Percentiles rank a stretch among this genome's conserved stretches.
Evolutionary conservation across 1,140 invertebrate genomes (phyloP).

Genomic region (Drosophila sp.): DNA sequence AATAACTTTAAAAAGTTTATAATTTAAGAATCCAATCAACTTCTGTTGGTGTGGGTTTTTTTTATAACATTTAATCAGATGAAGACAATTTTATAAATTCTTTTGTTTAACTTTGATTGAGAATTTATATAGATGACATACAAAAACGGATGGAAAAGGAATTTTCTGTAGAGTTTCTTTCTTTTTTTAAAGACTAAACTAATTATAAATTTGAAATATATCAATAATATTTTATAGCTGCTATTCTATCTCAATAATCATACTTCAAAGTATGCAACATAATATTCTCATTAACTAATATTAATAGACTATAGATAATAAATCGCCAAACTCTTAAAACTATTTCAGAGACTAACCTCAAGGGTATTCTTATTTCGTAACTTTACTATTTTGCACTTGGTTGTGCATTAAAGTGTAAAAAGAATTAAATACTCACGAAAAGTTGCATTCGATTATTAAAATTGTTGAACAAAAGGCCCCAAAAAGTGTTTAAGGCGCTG

Average conservation of each 20-base stretch:
- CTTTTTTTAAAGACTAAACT: too few relatives aligned
- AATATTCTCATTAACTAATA: too few relatives aligned
- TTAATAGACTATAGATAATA: too few relatives aligned
- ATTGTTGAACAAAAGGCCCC: slow-evolving; percentile 59
- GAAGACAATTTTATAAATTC: background rate
- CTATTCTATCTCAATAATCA: too few relatives aligned
- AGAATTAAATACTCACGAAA: slow-evolving; percentile 45
- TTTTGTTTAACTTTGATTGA: too few relatives aligned
- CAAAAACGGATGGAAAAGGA: background rate
- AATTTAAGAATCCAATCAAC: slow-evolving; percentile 7
- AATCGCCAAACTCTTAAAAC: too few relatives aligned
- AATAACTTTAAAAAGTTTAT: background rate
- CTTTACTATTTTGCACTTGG: slow-evolving; percentile 4
- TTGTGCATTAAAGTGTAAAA: slow-evolving; percentile 34
- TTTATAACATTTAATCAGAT: slow-evolving; percentile 10
- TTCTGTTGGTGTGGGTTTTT: background rate
- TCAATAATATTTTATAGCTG: too few relatives aligned
- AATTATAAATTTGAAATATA: too few relatives aligned
- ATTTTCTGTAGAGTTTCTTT: background rate
- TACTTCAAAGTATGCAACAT: too few relatives aligned
- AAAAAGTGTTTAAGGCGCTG: slow-evolving; percentile 41
- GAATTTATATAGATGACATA: too few relatives aligned
- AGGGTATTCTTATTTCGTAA: background rate
- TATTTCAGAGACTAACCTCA: background rate
- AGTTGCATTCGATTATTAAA: slow-evolving; percentile 78